Evolutionary conservation across 2,888 invertebrate species (phyloP).

Genomic region (Dorcus parallelipipedus): DNA sequence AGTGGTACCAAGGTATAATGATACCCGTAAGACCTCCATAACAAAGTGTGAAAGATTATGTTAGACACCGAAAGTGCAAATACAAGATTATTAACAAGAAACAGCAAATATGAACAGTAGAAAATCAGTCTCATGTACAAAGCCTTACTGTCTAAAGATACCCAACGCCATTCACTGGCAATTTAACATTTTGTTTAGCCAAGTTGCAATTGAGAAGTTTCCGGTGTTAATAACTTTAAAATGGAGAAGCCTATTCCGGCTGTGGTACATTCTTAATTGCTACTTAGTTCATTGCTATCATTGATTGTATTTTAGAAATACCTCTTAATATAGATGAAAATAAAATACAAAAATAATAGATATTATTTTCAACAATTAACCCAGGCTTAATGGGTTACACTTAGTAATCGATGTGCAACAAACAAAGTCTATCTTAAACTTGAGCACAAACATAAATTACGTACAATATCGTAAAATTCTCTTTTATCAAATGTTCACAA

Average conservation of each 20-base stretch:
- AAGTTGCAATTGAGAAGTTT: no score
- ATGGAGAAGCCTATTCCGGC: no score
- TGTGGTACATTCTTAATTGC: no score
- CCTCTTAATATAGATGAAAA: no score
- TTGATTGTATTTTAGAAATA: no score
- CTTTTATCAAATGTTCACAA: conserved; percentile 8
- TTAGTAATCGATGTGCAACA: not conserved
- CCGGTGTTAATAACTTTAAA: no score
- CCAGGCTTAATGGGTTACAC: not conserved
- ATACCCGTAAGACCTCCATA: conserved; percentile 18
- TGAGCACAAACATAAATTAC: conserved; percentile 4
- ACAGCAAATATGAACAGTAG: conserved; percentile 26
- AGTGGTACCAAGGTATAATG: conserved; percentile 19
- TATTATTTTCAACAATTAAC: no score
- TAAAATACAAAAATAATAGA: no score
- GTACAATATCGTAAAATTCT: not conserved
- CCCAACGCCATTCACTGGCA: not conserved
- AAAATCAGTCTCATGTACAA: conserved; percentile 41
- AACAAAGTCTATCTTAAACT: not conserved
- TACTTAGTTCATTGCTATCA: no score
- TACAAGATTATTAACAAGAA: conserved; percentile 16
- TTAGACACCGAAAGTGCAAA: conserved; percentile 16
- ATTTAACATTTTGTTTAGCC: no score
- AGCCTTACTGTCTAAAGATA: conserved; percentile 26
- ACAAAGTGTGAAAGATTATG: conserved; percentile 10